Conservation (phyloP, 2,797 vertebrate genomes). For the Trachurus trachurus region DNA sequence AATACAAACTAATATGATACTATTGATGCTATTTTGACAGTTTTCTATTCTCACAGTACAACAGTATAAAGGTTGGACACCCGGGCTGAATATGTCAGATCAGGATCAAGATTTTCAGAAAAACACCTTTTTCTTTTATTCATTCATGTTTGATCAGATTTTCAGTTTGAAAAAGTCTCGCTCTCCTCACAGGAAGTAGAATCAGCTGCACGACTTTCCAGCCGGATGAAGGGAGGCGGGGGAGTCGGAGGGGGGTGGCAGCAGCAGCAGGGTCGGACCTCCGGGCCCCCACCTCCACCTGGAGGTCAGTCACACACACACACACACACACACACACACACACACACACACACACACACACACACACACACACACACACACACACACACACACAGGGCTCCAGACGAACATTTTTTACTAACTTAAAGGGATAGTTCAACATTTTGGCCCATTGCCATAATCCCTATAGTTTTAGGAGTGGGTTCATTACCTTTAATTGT, state of each 20-base stretch:
- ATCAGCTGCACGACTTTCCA: constrained; percentile 64
- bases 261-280: constrained; percentile 58
- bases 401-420: no score
- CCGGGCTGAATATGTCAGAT: no score
- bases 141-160: background rate
- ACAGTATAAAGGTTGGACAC: background rate
- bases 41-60: background rate
- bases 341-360: no score
- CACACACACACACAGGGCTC: no score
- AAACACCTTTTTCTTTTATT: background rate
- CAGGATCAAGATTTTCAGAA: background rate
- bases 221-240: constrained; percentile 78
- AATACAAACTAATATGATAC: background rate
- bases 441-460: no score
- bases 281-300: constrained; percentile 73
- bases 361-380: no score
- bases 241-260: constrained; percentile 73
- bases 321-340: no score
- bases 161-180: background rate
- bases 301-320: constrained; percentile 69
- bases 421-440: no score
- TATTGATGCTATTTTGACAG: background rate
- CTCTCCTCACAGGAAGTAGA: constrained; percentile 72
- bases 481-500: no score
- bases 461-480: no score